Base-by-base conservation (phyloP, 2,113 vertebrate genomes). In the Solea solea region DNA sequence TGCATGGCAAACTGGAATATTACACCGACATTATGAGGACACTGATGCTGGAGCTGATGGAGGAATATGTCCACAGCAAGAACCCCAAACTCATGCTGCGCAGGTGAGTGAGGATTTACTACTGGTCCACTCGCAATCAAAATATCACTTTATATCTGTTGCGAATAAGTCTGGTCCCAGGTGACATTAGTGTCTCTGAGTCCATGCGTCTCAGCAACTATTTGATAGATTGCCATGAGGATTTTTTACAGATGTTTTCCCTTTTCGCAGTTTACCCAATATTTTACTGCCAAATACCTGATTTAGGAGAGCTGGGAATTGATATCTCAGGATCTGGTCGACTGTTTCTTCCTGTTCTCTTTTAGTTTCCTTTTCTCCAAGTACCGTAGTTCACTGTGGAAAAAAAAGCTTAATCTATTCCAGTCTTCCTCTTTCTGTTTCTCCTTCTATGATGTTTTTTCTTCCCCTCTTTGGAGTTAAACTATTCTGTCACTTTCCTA, bases 41-140 rank as follows among this genome's bases (percentile, higher is more conserved):
- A 0, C 93, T 99, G 74, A 94, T 99, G 90, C 91, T 99, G 82
- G 96, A 98, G 81, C 93, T 99, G 83, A 98, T 98, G 96, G 96
- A 95, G 70, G 96, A 98, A 66, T 97, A 99, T 4, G 96, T 96
- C 80, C 81, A 92, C 72, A 96, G 96, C 93, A 98, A 96, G 94
- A 99, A 99, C 87, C 98, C 98, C 61, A 99, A 99, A 83, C 93
- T 99, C 70, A 98, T 99, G 97, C 93, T 98, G 51, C 95, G 97
- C 89, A 96, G 97, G 98, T 99, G 76, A 75, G 91, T 62, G 25
- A 16, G 4, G n/a, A 40, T 11, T 12, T 5, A 14, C 1, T 48
- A 14, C 10, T 48, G 45, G 9, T 34, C 34, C 49, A 10, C 41
- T 39, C 21, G 62, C 11, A 7, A 52, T 28, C 12, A 52, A 41